Conservation (phyloP, 2,113 vertebrate species). For the Nothoprocta pentlandii region DNA sequence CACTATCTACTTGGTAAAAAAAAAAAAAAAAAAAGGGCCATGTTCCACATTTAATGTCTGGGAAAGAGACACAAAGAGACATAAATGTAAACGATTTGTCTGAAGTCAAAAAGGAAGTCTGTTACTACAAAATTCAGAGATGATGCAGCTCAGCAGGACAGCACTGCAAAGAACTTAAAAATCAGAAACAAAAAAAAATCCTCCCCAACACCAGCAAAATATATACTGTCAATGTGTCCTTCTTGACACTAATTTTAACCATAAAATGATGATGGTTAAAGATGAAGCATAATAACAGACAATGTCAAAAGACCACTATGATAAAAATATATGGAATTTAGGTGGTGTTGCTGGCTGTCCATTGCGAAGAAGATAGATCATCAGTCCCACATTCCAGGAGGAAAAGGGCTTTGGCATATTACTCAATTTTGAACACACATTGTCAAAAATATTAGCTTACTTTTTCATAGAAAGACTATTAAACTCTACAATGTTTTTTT, state of each 20-base stretch:
- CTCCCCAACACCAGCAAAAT: background rate
- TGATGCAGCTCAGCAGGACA: background rate
- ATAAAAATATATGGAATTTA: background rate
- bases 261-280: background rate
- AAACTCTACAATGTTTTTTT: background rate
- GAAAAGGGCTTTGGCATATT: background rate
- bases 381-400: background rate
- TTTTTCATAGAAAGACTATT: conserved; percentile 7
- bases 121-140: background rate
- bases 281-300: background rate
- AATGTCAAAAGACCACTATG: background rate
- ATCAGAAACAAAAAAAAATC: background rate
- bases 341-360: background rate
- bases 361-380: background rate
- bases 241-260: background rate
- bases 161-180: background rate
- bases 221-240: background rate
- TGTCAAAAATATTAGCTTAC: conserved; percentile 24
- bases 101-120: background rate
- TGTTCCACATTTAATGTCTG: background rate
- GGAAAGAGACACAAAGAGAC: conserved; percentile 22
- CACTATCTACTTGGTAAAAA: background rate
- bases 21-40: background rate
- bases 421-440: background rate
- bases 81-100: background rate